Percentiles rank a stretch among this genome's conserved stretches.
Evolutionary conservation across 2,888 invertebrate species (phyloP).

Genomic region (Drosophila meridiana): DNA sequence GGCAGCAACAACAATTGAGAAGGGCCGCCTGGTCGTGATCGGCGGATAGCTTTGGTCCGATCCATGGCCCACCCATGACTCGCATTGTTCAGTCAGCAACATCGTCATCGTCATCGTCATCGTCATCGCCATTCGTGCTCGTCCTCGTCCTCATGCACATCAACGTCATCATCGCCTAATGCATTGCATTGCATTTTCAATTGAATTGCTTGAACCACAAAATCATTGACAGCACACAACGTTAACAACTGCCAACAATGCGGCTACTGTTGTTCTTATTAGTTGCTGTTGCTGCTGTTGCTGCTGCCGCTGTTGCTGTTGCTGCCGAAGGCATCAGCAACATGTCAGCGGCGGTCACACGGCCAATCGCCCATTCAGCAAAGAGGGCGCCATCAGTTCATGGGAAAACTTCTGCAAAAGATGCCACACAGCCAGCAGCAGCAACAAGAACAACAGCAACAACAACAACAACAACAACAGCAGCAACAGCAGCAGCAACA

Average conservation of each 20-base stretch:
- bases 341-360: conserved; percentile 76
- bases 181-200: conserved; percentile 67
- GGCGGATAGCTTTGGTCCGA: conserved; percentile 47
- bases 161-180: conserved; percentile 54
- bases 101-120: conserved; percentile 17
- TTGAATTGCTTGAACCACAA: conserved; percentile 77
- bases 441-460: conserved; percentile 30
- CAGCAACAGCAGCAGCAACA: conserved; percentile 43
- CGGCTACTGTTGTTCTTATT: conserved; percentile 33
- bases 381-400: conserved; percentile 76
- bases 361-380: conserved; percentile 57
- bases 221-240: conserved; percentile 74
- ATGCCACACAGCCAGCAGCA: conserved; percentile 68
- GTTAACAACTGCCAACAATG: conserved; percentile 63
- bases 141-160: conserved; percentile 15
- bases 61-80: conserved; percentile 63
- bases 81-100: conserved; percentile 58
- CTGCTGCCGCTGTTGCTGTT: conserved; percentile 29
- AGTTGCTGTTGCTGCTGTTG: conserved; percentile 31
- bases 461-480: conserved; percentile 26
- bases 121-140: conserved; percentile 4
- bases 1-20: conserved; percentile 34
- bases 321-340: conserved; percentile 54
- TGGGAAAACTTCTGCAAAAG: conserved; percentile 74
- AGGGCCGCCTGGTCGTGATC: conserved; percentile 72